A percentile compares a stretch with the other conserved stretches of the same genome.
These are phyloP conservation scores for Bhutanitis thaidina DNA, from an alignment of 2,888 invertebrate species.

Conservation along the genomic window DNA sequence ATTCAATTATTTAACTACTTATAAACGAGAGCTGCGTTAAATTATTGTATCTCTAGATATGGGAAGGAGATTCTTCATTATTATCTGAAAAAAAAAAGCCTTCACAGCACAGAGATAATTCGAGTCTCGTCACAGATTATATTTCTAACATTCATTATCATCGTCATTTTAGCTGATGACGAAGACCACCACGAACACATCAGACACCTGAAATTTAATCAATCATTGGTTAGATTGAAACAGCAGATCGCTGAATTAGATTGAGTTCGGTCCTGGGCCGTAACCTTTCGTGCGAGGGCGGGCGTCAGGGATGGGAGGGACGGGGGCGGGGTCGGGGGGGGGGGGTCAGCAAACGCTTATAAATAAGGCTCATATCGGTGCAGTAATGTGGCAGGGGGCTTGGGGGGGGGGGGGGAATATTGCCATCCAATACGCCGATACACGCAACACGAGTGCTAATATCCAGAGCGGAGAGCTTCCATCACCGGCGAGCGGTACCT, in stretches of 20 bases:
- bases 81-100: too few species aligned
- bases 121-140: too few species aligned
- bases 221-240: background rate
- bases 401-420: slow-evolving; percentile 10
- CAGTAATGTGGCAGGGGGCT: slow-evolving; percentile 20
- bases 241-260: slow-evolving; percentile 10
- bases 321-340: slow-evolving; percentile 13
- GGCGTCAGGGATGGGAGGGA: slow-evolving; percentile 9
- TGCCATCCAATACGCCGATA: slow-evolving; percentile 18
- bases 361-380: slow-evolving; percentile 21
- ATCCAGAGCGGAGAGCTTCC: slow-evolving; percentile 20
- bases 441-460: slow-evolving; percentile 21
- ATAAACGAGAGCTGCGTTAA: too few species aligned
- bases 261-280: slow-evolving; percentile 15
- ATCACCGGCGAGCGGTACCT: slow-evolving; percentile 14
- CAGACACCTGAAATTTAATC: background rate
- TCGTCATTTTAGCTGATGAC: too few species aligned
- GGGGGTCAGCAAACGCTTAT: slow-evolving; percentile 20
- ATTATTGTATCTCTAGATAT: too few species aligned
- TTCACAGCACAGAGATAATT: too few species aligned
- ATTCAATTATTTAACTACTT: too few species aligned
- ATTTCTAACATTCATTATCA: too few species aligned
- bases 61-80: too few species aligned
- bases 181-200: too few species aligned
- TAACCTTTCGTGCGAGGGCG: slow-evolving; percentile 18